These are phyloP conservation scores for Papilio polyxenes DNA, from an alignment of 1,140 invertebrate genomes.

Conservation along the genomic window DNA sequence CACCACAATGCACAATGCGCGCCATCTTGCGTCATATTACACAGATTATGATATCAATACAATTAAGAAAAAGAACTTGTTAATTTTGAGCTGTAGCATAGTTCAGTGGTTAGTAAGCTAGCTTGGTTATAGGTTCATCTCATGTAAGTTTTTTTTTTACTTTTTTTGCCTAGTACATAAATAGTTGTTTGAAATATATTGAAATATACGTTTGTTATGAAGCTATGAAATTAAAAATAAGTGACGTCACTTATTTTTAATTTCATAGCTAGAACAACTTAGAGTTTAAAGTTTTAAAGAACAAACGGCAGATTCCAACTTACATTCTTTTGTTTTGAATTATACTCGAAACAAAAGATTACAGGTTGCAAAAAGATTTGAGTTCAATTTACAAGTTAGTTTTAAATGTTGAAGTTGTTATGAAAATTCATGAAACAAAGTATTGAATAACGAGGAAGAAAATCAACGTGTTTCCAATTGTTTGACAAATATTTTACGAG, in stretches of 20 bases:
- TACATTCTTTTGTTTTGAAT: no score
- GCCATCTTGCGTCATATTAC: conserved; percentile 42
- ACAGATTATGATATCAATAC: conserved; percentile 37
- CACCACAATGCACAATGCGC: conserved; percentile 63
- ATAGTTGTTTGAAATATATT: no score
- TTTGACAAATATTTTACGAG: neutral
- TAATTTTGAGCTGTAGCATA: neutral
- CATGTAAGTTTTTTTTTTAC: no score
- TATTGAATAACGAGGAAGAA: conserved; percentile 14
- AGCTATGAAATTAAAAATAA: no score
- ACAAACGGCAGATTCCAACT: neutral
- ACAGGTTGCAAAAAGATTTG: no score
- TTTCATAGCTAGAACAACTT: no score
- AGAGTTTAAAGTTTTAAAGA: no score
- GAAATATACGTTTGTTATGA: no score
- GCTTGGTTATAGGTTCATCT: no score
- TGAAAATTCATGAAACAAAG: conserved; percentile 8
- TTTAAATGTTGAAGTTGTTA: neutral
- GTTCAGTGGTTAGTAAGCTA: neutral
- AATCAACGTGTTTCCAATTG: neutral
- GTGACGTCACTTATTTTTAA: no score
- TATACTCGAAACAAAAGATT: neutral
- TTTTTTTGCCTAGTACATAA: no score
- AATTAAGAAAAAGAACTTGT: neutral
- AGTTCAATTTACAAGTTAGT: neutral